phyloP scores from a whole-genome alignment of 2,113 vertebrate genomes.

The Phocoena phocoena region DNA sequence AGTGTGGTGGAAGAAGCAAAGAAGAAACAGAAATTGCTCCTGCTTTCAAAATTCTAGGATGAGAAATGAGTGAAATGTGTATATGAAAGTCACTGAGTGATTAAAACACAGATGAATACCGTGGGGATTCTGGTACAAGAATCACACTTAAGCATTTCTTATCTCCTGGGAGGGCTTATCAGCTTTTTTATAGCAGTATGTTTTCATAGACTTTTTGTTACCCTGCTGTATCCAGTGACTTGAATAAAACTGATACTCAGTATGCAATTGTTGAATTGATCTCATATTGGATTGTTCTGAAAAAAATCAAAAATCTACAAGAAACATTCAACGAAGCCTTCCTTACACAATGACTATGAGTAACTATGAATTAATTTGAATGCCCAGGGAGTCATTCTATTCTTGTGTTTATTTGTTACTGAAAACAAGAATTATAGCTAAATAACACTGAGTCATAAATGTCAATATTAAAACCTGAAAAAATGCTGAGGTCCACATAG shows the following conservation, averaged over 20 bases:
- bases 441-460: constrained; percentile 38
- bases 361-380: constrained; percentile 49
- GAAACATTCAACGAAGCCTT: background rate
- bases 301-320: background rate
- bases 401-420: constrained; percentile 23
- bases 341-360: background rate
- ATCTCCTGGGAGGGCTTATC: background rate
- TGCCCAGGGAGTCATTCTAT: constrained; percentile 16
- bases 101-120: background rate
- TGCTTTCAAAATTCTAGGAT: background rate
- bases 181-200: background rate
- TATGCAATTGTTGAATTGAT: constrained; percentile 25
- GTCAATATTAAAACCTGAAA: constrained; percentile 3
- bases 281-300: background rate
- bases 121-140: background rate
- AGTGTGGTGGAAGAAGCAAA: background rate
- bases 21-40: background rate
- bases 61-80: background rate
- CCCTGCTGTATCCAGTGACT: background rate
- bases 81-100: background rate
- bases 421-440: constrained; percentile 36
- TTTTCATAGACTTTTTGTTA: background rate
- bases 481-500: background rate
- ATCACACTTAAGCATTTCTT: background rate
- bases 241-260: background rate